These are phyloP conservation scores for Poicephalus meyeri DNA, from an alignment of 2,113 vertebrate species.

Conservation along the genomic window DNA sequence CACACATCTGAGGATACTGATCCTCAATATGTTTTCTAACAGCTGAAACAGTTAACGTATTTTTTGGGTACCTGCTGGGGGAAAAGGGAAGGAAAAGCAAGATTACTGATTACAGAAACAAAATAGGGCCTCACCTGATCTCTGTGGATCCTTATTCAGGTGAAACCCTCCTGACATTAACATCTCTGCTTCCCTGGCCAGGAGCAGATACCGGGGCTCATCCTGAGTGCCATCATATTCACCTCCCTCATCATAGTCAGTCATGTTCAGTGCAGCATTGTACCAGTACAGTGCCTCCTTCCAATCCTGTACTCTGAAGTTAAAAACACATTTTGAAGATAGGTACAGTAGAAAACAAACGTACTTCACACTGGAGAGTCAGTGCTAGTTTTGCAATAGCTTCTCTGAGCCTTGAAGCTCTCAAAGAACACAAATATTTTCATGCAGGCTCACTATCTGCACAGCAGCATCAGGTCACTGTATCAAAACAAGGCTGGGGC, in stretches of 20 bases:
- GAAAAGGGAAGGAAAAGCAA: not conserved
- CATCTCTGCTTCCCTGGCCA: constrained; percentile 93
- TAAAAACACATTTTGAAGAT: not conserved
- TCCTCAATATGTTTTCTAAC: not conserved
- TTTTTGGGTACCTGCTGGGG: not conserved
- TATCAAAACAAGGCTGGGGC: not conserved
- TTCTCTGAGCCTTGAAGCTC: not conserved
- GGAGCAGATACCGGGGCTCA: constrained; percentile 86
- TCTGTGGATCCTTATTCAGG: constrained; percentile 83
- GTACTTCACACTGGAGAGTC: not conserved
- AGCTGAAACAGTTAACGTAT: not conserved
- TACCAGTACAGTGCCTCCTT: constrained; percentile 89
- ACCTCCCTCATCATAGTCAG: constrained; percentile 91
- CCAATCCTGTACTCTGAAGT: constrained; percentile 85
- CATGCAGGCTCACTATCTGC: not conserved
- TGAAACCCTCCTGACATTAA: constrained; percentile 79
- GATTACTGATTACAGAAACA: not conserved
- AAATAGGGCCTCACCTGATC: constrained; percentile 77
- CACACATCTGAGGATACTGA: not conserved
- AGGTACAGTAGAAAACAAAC: not conserved
- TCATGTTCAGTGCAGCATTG: constrained; percentile 83
- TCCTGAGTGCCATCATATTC: constrained; percentile 93
- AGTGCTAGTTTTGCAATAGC: not conserved
- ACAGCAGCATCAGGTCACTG: not conserved
- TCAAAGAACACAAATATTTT: not conserved